These are phyloP conservation scores for Perca flavescens DNA, from an alignment of 2,113 vertebrate genomes.

Conservation along the genomic window DNA sequence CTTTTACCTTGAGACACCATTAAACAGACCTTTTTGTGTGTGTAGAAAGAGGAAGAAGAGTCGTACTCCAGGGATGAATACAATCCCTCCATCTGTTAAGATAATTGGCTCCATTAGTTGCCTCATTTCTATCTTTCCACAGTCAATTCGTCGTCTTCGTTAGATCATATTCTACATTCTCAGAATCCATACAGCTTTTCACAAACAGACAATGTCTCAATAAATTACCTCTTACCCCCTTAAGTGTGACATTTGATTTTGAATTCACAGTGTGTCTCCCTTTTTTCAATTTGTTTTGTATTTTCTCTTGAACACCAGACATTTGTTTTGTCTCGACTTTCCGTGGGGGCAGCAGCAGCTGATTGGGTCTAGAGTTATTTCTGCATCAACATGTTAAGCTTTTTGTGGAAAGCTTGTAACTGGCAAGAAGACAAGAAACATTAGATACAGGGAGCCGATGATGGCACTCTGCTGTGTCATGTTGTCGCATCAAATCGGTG, in stretches of 20 bases:
- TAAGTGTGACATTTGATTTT: not conserved
- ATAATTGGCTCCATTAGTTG: not conserved
- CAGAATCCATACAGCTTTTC: not conserved
- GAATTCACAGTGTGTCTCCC: slow-evolving; percentile 9
- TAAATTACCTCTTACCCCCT: not conserved
- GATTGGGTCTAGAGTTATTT: slow-evolving; percentile 35
- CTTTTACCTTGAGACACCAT: not conserved
- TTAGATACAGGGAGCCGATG: no score
- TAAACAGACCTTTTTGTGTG: not conserved
- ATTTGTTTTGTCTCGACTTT: slow-evolving; percentile 39
- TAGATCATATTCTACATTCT: not conserved
- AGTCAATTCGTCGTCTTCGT: not conserved
- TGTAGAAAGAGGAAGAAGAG: not conserved
- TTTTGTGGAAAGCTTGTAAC: not conserved
- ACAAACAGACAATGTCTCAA: not conserved
- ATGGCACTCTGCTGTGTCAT: no score
- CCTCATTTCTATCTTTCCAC: not conserved
- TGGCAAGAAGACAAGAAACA: not conserved
- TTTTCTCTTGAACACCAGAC: slow-evolving; percentile 32
- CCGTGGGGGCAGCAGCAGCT: slow-evolving; percentile 20
- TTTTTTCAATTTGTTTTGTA: slow-evolving; percentile 34
- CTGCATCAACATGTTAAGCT: not conserved
- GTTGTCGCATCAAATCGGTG: no score
- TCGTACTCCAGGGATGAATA: not conserved
- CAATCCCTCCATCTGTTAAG: not conserved